These are phyloP conservation scores for Xerus inauris DNA, from an alignment of 2,113 vertebrate species.

Conservation along the genomic window DNA sequence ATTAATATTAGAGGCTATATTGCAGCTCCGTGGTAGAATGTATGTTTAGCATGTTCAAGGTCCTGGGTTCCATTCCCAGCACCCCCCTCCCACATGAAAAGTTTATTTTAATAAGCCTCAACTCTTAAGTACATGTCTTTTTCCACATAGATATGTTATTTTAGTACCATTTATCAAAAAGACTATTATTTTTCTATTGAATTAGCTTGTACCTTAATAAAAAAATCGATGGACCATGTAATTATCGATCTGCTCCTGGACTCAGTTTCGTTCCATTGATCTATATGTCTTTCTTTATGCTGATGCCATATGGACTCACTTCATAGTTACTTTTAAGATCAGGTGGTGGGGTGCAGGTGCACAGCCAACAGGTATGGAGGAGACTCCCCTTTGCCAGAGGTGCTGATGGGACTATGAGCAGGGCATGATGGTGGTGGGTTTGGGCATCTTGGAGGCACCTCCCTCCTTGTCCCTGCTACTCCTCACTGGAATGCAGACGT, in stretches of 20 bases:
- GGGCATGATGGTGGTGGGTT: slow-evolving; percentile 86
- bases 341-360: not conserved
- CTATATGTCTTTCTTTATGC: not conserved
- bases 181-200: slow-evolving; percentile 17
- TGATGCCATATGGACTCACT: not conserved
- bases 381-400: not conserved
- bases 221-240: not conserved
- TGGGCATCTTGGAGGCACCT: slow-evolving; percentile 89
- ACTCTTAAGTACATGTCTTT: not conserved
- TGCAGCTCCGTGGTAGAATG: not conserved
- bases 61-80: not conserved
- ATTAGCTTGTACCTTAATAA: not conserved
- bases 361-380: not conserved
- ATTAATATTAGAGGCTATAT: not conserved
- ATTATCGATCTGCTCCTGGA: not conserved
- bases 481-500: slow-evolving; percentile 96
- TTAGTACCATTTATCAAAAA: not conserved
- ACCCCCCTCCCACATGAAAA: not conserved
- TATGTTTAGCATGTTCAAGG: not conserved
- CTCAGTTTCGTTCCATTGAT: not conserved
- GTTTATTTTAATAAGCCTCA: not conserved
- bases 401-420: not conserved
- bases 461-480: slow-evolving; percentile 94
- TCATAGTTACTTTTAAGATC: not conserved
- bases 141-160: not conserved